Evolutionary conservation across 2,888 invertebrate species (phyloP).

Genomic region (Cylindroiulus punctatus): DNA sequence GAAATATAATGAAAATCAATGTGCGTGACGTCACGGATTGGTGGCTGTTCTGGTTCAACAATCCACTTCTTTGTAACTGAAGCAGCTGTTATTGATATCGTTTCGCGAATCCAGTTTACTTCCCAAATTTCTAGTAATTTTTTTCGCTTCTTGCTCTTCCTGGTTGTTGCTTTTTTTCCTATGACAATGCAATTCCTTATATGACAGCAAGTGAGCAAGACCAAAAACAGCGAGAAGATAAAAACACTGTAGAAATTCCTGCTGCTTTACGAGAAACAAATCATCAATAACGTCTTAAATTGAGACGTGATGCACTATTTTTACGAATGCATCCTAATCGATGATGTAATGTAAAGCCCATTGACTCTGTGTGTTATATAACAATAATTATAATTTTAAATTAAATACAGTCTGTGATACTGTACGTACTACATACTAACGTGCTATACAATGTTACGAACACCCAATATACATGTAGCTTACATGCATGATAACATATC

Average conservation of each 20-base stretch:
- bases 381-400: no score
- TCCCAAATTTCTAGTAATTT: not conserved
- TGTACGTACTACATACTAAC: no score
- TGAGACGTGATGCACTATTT: no score
- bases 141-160: not conserved
- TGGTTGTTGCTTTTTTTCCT: not conserved
- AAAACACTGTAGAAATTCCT: not conserved
- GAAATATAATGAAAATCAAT: not conserved
- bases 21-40: not conserved
- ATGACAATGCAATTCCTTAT: not conserved
- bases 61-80: not conserved
- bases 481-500: no score
- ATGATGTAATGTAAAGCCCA: no score
- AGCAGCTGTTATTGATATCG: not conserved
- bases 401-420: no score
- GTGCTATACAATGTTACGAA: no score
- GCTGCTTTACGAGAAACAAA: no score
- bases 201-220: not conserved
- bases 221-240: not conserved
- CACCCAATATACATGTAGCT: no score
- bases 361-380: no score
- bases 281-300: no score
- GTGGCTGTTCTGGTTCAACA: not conserved
- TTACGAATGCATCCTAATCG: no score
- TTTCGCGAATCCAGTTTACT: not conserved